Evolutionary conservation across 35 echinoderm and acorn worm genomes (phyloP).

Genomic region (Ptychodera flava): DNA sequence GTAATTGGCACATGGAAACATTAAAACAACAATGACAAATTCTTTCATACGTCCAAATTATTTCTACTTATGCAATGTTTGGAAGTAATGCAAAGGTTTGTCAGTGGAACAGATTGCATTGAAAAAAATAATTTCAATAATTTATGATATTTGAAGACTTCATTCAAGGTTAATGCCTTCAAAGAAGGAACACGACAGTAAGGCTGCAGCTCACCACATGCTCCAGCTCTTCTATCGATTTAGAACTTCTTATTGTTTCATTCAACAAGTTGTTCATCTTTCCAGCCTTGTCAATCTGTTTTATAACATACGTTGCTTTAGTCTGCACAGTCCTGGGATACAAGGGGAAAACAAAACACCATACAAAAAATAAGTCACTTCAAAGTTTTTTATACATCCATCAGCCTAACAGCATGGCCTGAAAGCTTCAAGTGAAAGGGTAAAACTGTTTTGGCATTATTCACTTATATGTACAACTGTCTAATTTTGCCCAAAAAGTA

Average conservation of each 20-base stretch:
- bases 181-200: no score
- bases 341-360: no score
- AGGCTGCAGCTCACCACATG: constrained; percentile 27
- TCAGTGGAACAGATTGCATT: no score
- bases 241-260: constrained; percentile 6
- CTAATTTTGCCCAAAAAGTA: no score
- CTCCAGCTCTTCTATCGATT: constrained; percentile 33
- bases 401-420: neutral
- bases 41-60: neutral
- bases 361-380: neutral
- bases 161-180: no score
- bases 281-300: constrained; percentile 28
- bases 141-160: no score
- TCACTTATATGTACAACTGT: no score
- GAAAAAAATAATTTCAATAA: no score
- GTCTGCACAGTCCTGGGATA: constrained; percentile 28
- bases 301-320: constrained; percentile 32
- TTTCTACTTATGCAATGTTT: no score
- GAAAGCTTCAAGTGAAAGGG: neutral
- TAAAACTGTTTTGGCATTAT: no score
- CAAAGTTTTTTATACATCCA: neutral
- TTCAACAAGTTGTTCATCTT: constrained; percentile 21
- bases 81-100: no score
- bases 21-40: constrained; percentile 9
- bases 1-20: constrained; percentile 7